Conservation (phyloP, 2,113 vertebrate species). For the Aix galericulata region DNA sequence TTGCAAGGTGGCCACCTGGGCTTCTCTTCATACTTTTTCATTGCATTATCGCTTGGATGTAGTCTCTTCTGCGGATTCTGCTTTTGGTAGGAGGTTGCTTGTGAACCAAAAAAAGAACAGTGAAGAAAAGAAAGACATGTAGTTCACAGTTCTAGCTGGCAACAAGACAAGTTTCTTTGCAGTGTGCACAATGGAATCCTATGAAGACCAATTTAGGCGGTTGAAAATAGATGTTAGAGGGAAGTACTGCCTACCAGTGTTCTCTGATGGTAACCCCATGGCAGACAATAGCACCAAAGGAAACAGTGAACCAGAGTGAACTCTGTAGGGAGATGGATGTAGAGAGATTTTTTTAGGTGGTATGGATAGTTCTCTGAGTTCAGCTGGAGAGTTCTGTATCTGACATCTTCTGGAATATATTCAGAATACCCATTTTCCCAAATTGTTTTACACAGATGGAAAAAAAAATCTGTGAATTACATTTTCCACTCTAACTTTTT, state of each 20-base stretch:
- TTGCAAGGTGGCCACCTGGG: conserved; percentile 87
- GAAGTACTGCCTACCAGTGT: conserved; percentile 79
- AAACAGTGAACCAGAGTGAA: conserved; percentile 71
- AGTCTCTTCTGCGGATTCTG: conserved; percentile 83
- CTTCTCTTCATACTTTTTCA: conserved; percentile 85
- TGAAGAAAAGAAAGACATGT: conserved; percentile 82
- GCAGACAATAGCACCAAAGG: conserved; percentile 76
- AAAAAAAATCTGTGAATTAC: neutral
- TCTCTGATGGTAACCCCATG: conserved; percentile 77
- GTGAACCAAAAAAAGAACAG: conserved; percentile 83
- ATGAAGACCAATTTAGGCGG: conserved; percentile 83
- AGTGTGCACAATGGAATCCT: conserved; percentile 82
- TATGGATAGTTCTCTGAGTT: conserved; percentile 55
- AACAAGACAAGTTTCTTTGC: conserved; percentile 84
- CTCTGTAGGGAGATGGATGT: conserved; percentile 68
- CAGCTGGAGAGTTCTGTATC: conserved; percentile 35
- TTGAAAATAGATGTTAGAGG: conserved; percentile 81
- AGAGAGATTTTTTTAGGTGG: conserved; percentile 67
- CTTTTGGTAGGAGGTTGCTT: conserved; percentile 85
- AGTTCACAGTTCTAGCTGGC: conserved; percentile 82
- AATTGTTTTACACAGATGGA: neutral
- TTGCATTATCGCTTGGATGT: conserved; percentile 85
- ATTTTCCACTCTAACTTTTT: neutral
- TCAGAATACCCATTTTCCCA: neutral
- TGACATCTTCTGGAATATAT: conserved; percentile 40